A percentile compares a stretch with the other conserved stretches of the same genome.
phyloP scores from a whole-genome alignment of 2,113 vertebrate genomes.

The Pseudopipra pipra region DNA sequence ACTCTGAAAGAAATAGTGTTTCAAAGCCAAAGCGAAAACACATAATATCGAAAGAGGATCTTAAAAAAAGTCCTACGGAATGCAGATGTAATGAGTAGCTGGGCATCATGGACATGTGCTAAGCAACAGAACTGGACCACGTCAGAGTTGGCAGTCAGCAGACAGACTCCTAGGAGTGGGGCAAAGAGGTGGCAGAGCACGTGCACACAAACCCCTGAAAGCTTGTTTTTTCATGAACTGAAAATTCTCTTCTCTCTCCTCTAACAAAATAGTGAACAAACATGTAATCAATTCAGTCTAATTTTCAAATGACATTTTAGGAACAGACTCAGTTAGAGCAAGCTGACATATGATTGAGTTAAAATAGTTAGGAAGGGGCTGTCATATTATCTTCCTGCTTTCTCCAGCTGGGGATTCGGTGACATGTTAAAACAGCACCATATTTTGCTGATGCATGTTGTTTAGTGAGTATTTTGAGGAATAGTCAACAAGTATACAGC shows the following conservation, averaged over 20 bases:
- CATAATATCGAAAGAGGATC: neutral
- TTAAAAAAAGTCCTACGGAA: neutral
- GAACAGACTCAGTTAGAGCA: neutral
- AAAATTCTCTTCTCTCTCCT: neutral
- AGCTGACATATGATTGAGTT: neutral
- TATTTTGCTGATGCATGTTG: neutral
- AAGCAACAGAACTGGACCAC: neutral
- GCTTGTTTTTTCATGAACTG: neutral
- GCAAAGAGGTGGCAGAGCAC: fast-evolving
- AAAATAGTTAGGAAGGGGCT: neutral
- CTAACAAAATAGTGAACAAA: neutral
- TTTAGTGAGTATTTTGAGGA: neutral
- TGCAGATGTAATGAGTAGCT: neutral
- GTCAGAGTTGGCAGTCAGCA: neutral
- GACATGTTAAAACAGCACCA: neutral
- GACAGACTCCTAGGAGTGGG: neutral
- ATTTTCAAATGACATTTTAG: neutral
- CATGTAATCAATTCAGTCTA: neutral
- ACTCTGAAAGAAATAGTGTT: neutral
- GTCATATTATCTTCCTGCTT: neutral
- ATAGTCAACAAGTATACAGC: neutral
- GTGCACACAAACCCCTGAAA: neutral
- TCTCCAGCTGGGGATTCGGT: neutral
- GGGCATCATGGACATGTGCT: fast-evolving
- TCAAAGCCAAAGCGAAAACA: neutral